Evolutionary conservation across 2,113 vertebrate species (phyloP).

Genomic region (Centropristis striata): DNA sequence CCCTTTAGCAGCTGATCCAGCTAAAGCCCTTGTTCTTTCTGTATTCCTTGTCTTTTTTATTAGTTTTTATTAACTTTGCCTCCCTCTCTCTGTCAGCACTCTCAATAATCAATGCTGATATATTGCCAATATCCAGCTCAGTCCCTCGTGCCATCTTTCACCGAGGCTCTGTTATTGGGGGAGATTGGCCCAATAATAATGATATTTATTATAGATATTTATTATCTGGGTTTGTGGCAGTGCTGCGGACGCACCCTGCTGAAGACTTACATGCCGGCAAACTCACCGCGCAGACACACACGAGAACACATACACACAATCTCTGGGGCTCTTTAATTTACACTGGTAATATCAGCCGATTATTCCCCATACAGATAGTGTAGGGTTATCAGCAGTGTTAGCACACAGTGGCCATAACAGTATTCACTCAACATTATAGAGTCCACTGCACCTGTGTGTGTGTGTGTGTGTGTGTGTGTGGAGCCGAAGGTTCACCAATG

Average conservation of each 20-base stretch:
- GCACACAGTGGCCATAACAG: constrained; percentile 58
- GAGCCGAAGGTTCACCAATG: constrained; percentile 64
- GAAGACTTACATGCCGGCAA: constrained; percentile 56
- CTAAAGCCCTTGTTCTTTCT: constrained; percentile 85
- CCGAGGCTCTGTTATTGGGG: constrained; percentile 82
- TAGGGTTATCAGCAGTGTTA: constrained; percentile 75
- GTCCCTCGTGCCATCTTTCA: constrained; percentile 87
- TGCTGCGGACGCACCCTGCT: constrained; percentile 61
- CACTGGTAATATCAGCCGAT: constrained; percentile 79
- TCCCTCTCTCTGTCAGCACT: constrained; percentile 85
- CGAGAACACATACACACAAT: constrained; percentile 26
- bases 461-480: constrained; percentile 48
- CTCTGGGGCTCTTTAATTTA: constrained; percentile 80
- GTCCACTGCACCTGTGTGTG: constrained; percentile 57
- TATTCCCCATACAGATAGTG: constrained; percentile 78
- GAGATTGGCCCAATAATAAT: constrained; percentile 88
- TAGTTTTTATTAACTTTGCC: constrained; percentile 90
- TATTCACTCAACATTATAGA: constrained; percentile 74
- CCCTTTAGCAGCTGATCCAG: constrained; percentile 81
- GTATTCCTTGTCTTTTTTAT: constrained; percentile 86
- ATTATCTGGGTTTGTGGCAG: constrained; percentile 85
- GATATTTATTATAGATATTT: constrained; percentile 90
- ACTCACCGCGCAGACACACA: constrained; percentile 13
- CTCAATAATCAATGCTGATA: constrained; percentile 90
- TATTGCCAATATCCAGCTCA: constrained; percentile 88